Conservation (phyloP, 2,888 invertebrate species). For the Ophraella communa region DNA sequence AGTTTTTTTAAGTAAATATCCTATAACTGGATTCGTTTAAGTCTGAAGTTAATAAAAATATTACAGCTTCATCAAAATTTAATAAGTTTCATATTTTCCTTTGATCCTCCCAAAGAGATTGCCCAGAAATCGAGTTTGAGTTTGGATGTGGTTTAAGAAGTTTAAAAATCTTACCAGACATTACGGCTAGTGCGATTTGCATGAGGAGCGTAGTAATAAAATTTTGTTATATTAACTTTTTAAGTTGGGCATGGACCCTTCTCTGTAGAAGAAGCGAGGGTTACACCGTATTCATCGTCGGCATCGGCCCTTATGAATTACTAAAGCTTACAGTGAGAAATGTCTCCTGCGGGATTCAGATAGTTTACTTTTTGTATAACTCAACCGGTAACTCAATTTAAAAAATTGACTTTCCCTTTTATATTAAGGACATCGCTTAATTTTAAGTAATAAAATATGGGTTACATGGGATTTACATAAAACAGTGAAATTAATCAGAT, state of each 20-base stretch:
- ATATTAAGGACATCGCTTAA: not conserved
- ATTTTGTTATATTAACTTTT: constrained; percentile 40
- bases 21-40: not conserved
- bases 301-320: constrained; percentile 39
- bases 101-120: not conserved
- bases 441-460: no score
- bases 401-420: not conserved
- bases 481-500: no score
- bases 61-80: not conserved
- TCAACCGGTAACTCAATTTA: constrained; percentile 10
- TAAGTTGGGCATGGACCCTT: constrained; percentile 30
- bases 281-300: constrained; percentile 4
- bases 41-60: not conserved
- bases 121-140: constrained; percentile 3
- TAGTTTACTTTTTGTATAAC: constrained; percentile 27
- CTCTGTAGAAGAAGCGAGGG: constrained; percentile 24
- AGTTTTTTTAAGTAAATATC: no score
- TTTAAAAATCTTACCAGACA: constrained; percentile 22
- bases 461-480: no score
- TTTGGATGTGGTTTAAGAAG: constrained; percentile 10
- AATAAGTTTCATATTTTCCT: not conserved
- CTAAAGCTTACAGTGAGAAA: constrained; percentile 40
- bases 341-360: constrained; percentile 38
- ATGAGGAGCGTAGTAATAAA: constrained; percentile 38
- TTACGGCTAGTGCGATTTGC: constrained; percentile 30